phyloP scores from a whole-genome alignment of 2,113 vertebrate species.

The Mesembrinibis cayennensis region DNA sequence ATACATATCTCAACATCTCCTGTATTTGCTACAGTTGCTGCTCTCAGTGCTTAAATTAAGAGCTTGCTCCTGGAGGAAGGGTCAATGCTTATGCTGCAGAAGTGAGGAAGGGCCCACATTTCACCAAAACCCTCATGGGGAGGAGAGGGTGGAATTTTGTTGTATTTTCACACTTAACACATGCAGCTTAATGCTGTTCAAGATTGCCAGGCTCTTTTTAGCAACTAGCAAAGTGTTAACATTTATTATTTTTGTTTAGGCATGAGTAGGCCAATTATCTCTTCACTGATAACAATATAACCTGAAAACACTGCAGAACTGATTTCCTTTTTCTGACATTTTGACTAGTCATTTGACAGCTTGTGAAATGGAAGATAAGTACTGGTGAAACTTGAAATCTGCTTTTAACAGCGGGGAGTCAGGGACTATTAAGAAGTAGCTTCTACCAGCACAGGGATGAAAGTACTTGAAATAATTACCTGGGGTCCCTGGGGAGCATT shows the following conservation, averaged over 20 bases:
- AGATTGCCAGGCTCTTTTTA: not conserved
- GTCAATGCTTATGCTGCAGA: not conserved
- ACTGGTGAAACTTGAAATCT: not conserved
- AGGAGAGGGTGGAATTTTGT: not conserved
- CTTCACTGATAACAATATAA: not conserved
- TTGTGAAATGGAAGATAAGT: not conserved
- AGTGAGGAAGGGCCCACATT: not conserved
- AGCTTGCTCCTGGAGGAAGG: not conserved
- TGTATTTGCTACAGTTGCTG: not conserved
- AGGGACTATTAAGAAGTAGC: not conserved
- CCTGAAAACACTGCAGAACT: not conserved
- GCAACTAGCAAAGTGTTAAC: not conserved
- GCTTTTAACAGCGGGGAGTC: not conserved
- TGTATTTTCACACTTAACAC: not conserved
- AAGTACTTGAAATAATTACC: not conserved
- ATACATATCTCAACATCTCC: not conserved
- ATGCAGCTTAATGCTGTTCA: not conserved
- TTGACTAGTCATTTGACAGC: not conserved
- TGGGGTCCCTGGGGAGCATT: not conserved
- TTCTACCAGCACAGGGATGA: not conserved
- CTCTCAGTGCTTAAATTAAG: not conserved
- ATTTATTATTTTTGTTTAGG: not conserved
- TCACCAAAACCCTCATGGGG: not conserved
- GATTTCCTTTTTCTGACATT: not conserved
- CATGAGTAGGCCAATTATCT: not conserved